Base-by-base conservation (phyloP, 2,113 vertebrate genomes). In the Rhodinocichla rosea region DNA sequence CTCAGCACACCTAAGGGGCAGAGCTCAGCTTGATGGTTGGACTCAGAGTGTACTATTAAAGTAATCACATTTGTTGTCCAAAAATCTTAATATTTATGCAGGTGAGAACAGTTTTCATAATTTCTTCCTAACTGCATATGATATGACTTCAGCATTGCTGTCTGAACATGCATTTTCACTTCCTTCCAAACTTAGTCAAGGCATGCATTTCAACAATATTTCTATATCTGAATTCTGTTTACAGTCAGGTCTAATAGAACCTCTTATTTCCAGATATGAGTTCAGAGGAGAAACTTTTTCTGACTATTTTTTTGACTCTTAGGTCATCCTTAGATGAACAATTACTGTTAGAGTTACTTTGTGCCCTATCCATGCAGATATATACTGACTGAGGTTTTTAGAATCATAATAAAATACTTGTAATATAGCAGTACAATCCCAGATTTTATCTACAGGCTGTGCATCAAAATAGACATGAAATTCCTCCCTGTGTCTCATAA, bases 391-490 rank as follows among this genome's bases (percentile, higher is more conserved):
- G 50, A 83, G 18, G 21, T 55, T 88, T 96, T 88, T 45, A 86
- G 88, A 93, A 94, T 87, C 24, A 56, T 65, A 88, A 69, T 87
- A 62, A 86, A 92, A 59, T 80, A 65, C 59, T 76, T 62, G 35
- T 65, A 86, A 79, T 62, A 73, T 4, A 87, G 57, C 30, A 44
- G 17, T 35, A 83, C 26, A 69, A 73, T 24, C 53, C 22, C 17
- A 90, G 75, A 83, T 92, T 93, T 96, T 42, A 76, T 88, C 59
- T 90, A 69, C 70, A 87, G 53, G 40, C 28, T 83, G 47, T 85
- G 75, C 67, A 95, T 92, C 67, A 79, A 94, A 93, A 95, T 27
- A 95, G 59, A 92, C 68, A 50, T 27, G 53, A 93, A 90, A 88
- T 88, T 93, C 37, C 73, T 92, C 75, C 37, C 53, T 57, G 65